Evolutionary conservation across 2,113 vertebrate genomes (phyloP), one percentile per base, ranked within the genome.

Genomic region (Aramus guarauna): DNA sequence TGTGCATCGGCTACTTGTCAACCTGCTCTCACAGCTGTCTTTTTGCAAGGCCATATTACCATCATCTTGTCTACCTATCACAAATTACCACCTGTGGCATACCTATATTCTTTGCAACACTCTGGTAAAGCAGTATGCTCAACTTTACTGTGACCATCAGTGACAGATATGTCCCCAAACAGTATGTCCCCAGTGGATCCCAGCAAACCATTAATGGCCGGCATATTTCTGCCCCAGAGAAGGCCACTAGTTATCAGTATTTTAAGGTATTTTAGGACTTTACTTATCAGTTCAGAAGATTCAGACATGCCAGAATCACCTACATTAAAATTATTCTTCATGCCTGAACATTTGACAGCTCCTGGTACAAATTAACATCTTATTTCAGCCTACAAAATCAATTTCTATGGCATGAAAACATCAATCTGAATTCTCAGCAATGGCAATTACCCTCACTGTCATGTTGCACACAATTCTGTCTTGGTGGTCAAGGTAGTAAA

Each of bases 151-250:
- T 62, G n/a, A 55, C 13, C 18, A 30, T 63, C 37, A 84, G 26
- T 37, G 45, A 55, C 0, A 9, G 37, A 16, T 15, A n/a, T 9
- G n/a, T 59, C 37, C 36, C 39, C 17, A 78, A 2, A 0, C 26
- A 53, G 9, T 39, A 20, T 18, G 6, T 9, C 4, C 0, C 12
- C 63, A 45, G 14, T 50, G n/a, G 24, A 63, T 72, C 29, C 5
- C 36, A 90, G 45, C 9, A 63, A 47, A 58, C 9, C 4, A 30
- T 21, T 45, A 43, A 47, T 9, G 10, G 29, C 22, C 74, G 9
- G 15, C 34, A 22, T 60, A 45, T 7, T 36, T 4, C 29, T 80
- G 39, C 19, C 14, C 9, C 27, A 41, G 66, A 45, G 22, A 74
- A 73, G 16, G 16, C 7, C 15, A 41, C 19, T 41, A 84, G 53